Conservation (phyloP, 2,113 vertebrate genomes). For the Eretmochelys imbricata region DNA sequence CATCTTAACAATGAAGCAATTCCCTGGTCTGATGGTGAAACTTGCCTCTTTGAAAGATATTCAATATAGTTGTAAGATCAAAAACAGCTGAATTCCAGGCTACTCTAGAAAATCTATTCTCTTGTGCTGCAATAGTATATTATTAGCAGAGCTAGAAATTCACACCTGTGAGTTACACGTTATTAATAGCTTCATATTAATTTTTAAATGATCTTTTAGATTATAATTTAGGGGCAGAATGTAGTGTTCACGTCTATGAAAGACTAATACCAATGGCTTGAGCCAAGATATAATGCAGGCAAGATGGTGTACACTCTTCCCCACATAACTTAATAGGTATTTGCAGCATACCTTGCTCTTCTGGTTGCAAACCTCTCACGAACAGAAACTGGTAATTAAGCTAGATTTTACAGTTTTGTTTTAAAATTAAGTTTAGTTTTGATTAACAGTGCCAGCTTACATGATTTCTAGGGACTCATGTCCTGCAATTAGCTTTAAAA, state of each 20-base stretch:
- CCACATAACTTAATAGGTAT: neutral
- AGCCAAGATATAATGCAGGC: neutral
- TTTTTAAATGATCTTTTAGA: neutral
- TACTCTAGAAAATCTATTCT: neutral
- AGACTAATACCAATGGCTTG: neutral
- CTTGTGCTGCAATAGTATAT: neutral
- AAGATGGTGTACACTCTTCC: neutral
- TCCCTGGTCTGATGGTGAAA: neutral
- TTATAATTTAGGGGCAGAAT: neutral
- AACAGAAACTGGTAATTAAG: neutral
- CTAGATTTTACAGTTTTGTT: neutral
- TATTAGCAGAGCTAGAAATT: neutral
- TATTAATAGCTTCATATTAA: neutral
- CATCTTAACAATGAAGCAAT: neutral
- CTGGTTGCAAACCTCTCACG: neutral
- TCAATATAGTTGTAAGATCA: neutral
- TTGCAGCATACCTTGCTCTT: neutral
- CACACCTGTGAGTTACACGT: neutral
- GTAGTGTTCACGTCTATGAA: neutral
- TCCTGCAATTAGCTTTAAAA: neutral
- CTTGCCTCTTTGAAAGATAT: neutral
- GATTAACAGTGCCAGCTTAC: neutral
- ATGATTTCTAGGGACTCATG: neutral
- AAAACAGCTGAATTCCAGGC: neutral
- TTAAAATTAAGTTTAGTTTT: neutral